A percentile compares a stretch with the other conserved stretches of the same genome.
Conservation (phyloP, 2,113 vertebrate species). For the Callochromis pleurospilus region DNA sequence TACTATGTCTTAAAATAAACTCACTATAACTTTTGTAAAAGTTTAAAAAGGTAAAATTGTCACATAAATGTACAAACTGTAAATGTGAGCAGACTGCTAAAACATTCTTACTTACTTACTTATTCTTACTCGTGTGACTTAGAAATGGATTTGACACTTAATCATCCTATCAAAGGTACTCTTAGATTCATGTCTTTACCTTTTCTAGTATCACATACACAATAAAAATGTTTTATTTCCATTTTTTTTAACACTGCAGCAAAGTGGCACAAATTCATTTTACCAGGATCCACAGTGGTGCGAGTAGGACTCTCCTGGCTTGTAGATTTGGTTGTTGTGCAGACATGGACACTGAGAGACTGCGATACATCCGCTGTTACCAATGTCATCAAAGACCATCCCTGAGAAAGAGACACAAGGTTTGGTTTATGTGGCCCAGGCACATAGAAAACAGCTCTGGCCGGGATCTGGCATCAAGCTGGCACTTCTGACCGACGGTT, state of each 20-base stretch:
- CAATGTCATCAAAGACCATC: constrained; percentile 79
- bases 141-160: not conserved
- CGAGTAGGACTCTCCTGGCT: constrained; percentile 70
- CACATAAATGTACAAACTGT: not conserved
- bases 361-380: constrained; percentile 70
- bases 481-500: too few relatives aligned
- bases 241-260: not conserved
- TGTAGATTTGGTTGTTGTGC: constrained; percentile 71
- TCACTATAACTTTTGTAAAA: not conserved
- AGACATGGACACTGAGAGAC: constrained; percentile 71
- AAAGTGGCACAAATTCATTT: not conserved
- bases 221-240: not conserved
- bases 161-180: accelerated
- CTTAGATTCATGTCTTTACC: not conserved
- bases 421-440: too few relatives aligned
- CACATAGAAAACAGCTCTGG: too few relatives aligned
- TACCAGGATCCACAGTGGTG: constrained; percentile 77
- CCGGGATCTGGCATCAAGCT: too few relatives aligned
- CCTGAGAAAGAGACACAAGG: constrained; percentile 54
- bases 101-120: accelerated
- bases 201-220: accelerated
- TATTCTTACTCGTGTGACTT: too few relatives aligned
- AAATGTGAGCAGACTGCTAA: not conserved
- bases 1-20: not conserved
- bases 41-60: not conserved